phyloP scores from a whole-genome alignment of 2,888 invertebrate genomes.

The Erynnis tages region DNA sequence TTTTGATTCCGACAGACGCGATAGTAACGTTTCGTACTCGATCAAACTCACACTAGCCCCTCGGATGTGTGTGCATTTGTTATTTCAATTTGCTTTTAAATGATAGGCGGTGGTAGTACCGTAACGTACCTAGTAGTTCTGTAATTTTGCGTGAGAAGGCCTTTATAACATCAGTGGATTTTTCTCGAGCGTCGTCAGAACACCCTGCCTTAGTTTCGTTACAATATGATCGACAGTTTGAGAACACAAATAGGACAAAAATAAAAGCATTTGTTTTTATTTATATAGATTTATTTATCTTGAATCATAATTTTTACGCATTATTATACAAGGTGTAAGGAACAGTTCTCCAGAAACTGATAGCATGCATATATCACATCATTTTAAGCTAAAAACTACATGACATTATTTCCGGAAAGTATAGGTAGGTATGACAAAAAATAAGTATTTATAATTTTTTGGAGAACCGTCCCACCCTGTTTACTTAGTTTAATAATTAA shows the following conservation, averaged over 20 bases:
- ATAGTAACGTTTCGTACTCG: no score
- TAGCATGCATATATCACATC: slow-evolving; percentile 6
- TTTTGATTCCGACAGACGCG: no score
- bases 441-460: slow-evolving; percentile 6
- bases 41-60: no score
- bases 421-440: slow-evolving; percentile 6
- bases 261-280: slow-evolving; percentile 6
- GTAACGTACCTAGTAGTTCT: no score
- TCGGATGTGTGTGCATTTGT: slow-evolving; percentile 4
- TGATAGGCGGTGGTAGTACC: slow-evolving; percentile 3
- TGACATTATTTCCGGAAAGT: slow-evolving; percentile 7
- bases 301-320: slow-evolving; percentile 5
- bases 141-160: slow-evolving; percentile 1
- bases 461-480: slow-evolving; percentile 6
- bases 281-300: slow-evolving; percentile 4
- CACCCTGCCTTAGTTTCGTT: slow-evolving; percentile 1
- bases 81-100: slow-evolving; percentile 7
- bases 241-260: slow-evolving; percentile 5
- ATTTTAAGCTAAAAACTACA: slow-evolving; percentile 6
- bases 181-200: slow-evolving; percentile 5
- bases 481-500: slow-evolving; percentile 6
- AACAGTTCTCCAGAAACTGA: slow-evolving; percentile 5
- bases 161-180: neutral
- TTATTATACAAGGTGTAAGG: slow-evolving; percentile 6
- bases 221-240: slow-evolving; percentile 6